Conservation (phyloP, 1,140 invertebrate genomes). For the Maconellicoccus hirsutus region DNA sequence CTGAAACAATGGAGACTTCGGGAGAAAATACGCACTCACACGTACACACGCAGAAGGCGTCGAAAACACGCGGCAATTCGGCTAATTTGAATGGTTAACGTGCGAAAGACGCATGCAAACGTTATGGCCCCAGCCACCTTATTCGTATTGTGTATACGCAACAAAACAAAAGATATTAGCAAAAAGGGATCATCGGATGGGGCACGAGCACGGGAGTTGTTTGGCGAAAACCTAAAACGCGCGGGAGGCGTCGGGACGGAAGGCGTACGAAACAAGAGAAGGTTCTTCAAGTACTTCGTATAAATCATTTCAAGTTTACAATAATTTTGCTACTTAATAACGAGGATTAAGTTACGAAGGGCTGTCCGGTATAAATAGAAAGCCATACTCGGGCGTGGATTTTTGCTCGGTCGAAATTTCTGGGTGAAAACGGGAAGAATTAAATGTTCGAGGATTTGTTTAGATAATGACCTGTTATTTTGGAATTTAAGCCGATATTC, state of each 20-base stretch:
- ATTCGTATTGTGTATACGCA: background rate
- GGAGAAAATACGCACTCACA: too few species aligned
- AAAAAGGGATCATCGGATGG: background rate
- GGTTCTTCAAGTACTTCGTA: constrained; percentile 3
- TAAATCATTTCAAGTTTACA: background rate
- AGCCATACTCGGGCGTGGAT: too few species aligned
- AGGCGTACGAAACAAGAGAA: too few species aligned
- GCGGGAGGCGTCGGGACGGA: too few species aligned
- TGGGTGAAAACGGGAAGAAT: constrained; percentile 7
- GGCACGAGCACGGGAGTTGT: too few species aligned
- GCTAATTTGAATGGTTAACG: too few species aligned
- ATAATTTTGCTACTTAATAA: background rate
- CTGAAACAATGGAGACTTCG: too few species aligned
- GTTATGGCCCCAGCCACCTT: background rate
- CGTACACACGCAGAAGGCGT: too few species aligned
- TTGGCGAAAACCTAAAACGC: background rate
- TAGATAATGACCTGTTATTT: background rate
- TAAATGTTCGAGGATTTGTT: constrained; percentile 7
- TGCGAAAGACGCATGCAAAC: background rate
- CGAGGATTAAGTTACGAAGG: background rate
- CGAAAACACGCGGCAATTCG: too few species aligned
- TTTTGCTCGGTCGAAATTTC: background rate
- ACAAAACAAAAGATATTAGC: background rate
- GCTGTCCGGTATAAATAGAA: background rate
- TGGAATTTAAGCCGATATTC: background rate